Conservation (phyloP, 2,888 invertebrate genomes). For the Drosophila siamana region DNA sequence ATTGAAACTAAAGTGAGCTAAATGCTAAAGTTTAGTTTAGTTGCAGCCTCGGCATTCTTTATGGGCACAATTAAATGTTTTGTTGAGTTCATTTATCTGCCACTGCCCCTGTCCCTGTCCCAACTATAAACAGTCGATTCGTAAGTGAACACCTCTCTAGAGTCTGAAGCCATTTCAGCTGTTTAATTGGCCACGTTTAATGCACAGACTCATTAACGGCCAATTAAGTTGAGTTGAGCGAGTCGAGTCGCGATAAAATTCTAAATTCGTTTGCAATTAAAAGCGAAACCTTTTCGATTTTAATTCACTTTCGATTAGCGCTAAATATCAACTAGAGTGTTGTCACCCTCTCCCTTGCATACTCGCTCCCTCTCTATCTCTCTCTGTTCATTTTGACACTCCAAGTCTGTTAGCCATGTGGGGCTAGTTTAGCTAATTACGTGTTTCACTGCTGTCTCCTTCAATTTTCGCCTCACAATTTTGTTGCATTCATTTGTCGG, state of each 20-base stretch:
- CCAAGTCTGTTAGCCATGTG: constrained; percentile 44
- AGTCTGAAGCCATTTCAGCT: constrained; percentile 15
- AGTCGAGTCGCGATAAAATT: constrained; percentile 35
- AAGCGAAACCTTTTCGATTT: constrained; percentile 49
- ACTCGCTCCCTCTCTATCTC: not conserved
- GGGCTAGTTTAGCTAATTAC: constrained; percentile 67
- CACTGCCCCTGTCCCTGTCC: not conserved
- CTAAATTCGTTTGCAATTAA: constrained; percentile 68
- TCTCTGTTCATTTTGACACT: constrained; percentile 4
- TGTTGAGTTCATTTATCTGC: constrained; percentile 49
- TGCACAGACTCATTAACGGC: constrained; percentile 65
- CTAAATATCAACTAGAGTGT: constrained; percentile 31
- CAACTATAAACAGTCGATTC: constrained; percentile 9
- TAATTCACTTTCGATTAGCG: constrained; percentile 64
- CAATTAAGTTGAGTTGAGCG: constrained; percentile 56
- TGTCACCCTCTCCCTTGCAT: constrained; percentile 1
- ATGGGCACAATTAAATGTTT: constrained; percentile 74
- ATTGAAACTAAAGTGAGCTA: constrained; percentile 1
- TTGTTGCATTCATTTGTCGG: constrained; percentile 78
- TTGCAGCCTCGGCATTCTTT: constrained; percentile 66
- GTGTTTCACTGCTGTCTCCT: constrained; percentile 75
- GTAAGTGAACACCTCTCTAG: constrained; percentile 39
- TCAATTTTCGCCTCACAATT: constrained; percentile 75
- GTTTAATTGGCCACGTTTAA: constrained; percentile 60
- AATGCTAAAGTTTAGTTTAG: not conserved